A percentile compares a stretch with the other conserved stretches of the same genome.
phyloP scores from a whole-genome alignment of 2,888 invertebrate species.

The Notodromas monacha region DNA sequence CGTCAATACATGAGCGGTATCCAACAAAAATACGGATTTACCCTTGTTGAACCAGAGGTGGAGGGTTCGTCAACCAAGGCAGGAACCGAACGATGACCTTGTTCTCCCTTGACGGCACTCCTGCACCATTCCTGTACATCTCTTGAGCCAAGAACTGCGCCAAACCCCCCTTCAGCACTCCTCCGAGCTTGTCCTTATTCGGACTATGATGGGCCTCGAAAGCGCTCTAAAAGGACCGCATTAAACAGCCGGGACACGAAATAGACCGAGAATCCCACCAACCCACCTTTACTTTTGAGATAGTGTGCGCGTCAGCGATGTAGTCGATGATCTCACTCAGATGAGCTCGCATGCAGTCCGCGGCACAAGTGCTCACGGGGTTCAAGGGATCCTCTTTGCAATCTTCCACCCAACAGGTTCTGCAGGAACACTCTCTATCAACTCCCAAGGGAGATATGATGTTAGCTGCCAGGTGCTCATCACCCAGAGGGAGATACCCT shows the following conservation, averaged over 20 bases:
- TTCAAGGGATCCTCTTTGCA: no score
- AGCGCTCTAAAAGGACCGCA: neutral
- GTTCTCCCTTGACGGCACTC: conserved; percentile 44
- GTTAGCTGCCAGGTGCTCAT: neutral
- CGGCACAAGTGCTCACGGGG: conserved; percentile 34
- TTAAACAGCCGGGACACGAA: neutral
- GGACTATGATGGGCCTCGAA: conserved; percentile 22
- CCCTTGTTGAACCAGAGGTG: conserved; percentile 48
- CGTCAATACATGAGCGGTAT: no score
- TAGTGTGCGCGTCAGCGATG: conserved; percentile 72
- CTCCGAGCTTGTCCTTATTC: conserved; percentile 83
- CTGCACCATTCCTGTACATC: conserved; percentile 48
- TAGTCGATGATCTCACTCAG: conserved; percentile 75
- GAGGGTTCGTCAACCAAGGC: conserved; percentile 62
- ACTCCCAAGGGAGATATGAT: no score
- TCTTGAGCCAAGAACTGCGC: conserved; percentile 54
- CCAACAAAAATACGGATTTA: no score
- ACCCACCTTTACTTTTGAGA: conserved; percentile 75
- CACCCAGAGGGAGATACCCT: conserved; percentile 21
- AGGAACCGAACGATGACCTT: conserved; percentile 42
- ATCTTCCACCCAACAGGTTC: no score
- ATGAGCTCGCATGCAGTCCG: conserved; percentile 73
- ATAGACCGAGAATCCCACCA: neutral
- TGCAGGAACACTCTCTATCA: no score
- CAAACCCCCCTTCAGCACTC: conserved; percentile 74